These are phyloP conservation scores for Zaprionus inermis DNA, from an alignment of 1,140 invertebrate species.

Conservation along the genomic window DNA sequence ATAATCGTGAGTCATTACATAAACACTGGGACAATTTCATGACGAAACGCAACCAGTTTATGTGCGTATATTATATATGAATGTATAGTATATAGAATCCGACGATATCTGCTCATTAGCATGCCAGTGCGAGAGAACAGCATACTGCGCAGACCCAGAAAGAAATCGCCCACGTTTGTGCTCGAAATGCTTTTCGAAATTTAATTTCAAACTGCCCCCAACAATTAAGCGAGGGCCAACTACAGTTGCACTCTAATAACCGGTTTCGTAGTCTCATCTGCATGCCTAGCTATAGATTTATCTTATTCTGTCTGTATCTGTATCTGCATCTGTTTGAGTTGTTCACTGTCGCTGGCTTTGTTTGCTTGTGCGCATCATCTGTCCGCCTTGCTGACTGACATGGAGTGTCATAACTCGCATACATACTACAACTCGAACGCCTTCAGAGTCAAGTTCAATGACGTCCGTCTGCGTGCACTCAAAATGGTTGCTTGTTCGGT, in stretches of 20 bases:
- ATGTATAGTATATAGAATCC: background rate
- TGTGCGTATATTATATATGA: slow-evolving; percentile 7
- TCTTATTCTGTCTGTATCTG: background rate
- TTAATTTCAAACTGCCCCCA: slow-evolving; percentile 31
- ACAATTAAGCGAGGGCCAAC: slow-evolving; percentile 49
- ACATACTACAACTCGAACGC: slow-evolving; percentile 40
- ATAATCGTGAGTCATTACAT: slow-evolving; percentile 43
- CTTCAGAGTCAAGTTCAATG: slow-evolving; percentile 59
- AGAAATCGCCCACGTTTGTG: slow-evolving; percentile 30
- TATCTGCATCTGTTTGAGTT: slow-evolving; percentile 23
- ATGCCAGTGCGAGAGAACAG: slow-evolving; percentile 29
- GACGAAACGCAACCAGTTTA: slow-evolving; percentile 41
- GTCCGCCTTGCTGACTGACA: slow-evolving; percentile 45
- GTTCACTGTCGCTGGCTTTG: background rate
- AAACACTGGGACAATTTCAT: slow-evolving; percentile 39
- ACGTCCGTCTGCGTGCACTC: slow-evolving; percentile 39
- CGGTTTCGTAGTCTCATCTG: slow-evolving; percentile 34
- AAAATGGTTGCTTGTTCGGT: slow-evolving; percentile 30
- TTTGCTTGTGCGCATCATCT: slow-evolving; percentile 22
- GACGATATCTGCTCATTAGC: slow-evolving; percentile 46
- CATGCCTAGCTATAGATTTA: background rate
- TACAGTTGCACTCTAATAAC: slow-evolving; percentile 50
- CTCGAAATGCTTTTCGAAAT: slow-evolving; percentile 36
- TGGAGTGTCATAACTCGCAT: slow-evolving; percentile 54
- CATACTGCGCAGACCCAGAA: slow-evolving; percentile 7